Base-by-base conservation (phyloP, 2,888 invertebrate species). In the Morpho achilles region DNA sequence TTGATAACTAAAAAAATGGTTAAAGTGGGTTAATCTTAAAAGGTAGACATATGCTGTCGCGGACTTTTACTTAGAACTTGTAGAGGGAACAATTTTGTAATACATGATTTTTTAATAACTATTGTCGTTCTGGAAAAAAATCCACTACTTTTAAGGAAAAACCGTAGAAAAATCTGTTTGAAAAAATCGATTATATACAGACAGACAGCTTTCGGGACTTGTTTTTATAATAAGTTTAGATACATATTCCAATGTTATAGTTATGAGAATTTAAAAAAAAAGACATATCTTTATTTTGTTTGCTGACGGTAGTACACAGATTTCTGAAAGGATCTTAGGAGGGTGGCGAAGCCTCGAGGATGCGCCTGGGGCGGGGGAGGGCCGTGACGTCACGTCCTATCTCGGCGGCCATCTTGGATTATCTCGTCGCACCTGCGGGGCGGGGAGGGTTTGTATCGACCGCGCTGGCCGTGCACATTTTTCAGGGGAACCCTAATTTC, bases 361-460 rank as follows among this genome's bases (percentile, higher is more conserved):
- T 76, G 73, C 70, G 70, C 72, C 72, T 72, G 69, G 67, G 74
- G 74, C 71, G 77, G 74, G 71, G 75, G 72, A 71, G 76, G 79
- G 80, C 82, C 82, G 88, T 90, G 90, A 90, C 90, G 90, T 91
- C 90, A 91, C 87, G 90, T 91, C 89, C 88, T 90, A 90, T 90
- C 90, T 89, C 84, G 88, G 88, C 90, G 87, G 90, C 90, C 90
- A 90, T 90, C 90, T 90, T 90, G 90, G 90, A 90, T 90, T 88
- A 90, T 90, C 90, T 90, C 90, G 89, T 89, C 85, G 88, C 89
- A 89, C 90, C 90, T 89, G 89, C 80, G 89, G 87, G 86, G 79
- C 66, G 84, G 74, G 82, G 83, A 79, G 70, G 63, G 63, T 69
- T 78, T 74, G 79, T 89, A 90, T 89, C 88, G 88, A 88, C 84